Evolutionary conservation across 1,140 invertebrate species (phyloP), one percentile per base, ranked within the genome.

Genomic region (Radopholus similis): DNA sequence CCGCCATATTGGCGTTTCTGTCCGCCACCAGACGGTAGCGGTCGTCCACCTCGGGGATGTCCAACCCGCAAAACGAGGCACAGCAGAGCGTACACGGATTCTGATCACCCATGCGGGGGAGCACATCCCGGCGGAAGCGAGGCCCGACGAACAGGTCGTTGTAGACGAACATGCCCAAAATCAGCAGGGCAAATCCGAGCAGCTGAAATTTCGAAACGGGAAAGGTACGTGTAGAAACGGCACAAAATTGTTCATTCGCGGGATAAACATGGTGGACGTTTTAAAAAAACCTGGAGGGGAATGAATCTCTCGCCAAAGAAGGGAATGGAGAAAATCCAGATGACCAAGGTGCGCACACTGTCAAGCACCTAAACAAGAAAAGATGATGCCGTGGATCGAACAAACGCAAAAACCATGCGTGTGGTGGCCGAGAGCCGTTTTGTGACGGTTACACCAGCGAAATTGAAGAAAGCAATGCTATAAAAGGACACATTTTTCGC

Each of bases 391-490:
- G 8, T 18, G 11, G 13, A 42, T 62, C 32, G 28, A 67, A 67
- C 34, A 53, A 40, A 40, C 38, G 38, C 0, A 40, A 40, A 40
- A 38, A 73, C 65, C 72, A 59, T 71, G 32, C 74, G 69, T 26
- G 71, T 44, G 9, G 72, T 73, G 4, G 74, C 74, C 11, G 74
- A 73, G n/a, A 73, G 13, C 83, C 94, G 90, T 85, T 95, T 95
- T 0, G 93, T 93, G n/a, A 97, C 90, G 80, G 89, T 91, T 26
- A 97, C 89, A 23, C 93, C 93, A 79, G 92, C 89, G 84, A 93
- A 97, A 83, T 96, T 96, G 85, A 95, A 96, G 82, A 96, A 93
- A 2, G 93, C 92, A 75, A 95, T 95, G 60, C 91, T 94, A 37
- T 26, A 34, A 59, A 54, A n/a, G n/a, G 15, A 13, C 18, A 26